Percentiles rank a stretch among this genome's conserved stretches.
phyloP scores from a whole-genome alignment of 2,113 vertebrate species.

The Nannospalax galili region DNA sequence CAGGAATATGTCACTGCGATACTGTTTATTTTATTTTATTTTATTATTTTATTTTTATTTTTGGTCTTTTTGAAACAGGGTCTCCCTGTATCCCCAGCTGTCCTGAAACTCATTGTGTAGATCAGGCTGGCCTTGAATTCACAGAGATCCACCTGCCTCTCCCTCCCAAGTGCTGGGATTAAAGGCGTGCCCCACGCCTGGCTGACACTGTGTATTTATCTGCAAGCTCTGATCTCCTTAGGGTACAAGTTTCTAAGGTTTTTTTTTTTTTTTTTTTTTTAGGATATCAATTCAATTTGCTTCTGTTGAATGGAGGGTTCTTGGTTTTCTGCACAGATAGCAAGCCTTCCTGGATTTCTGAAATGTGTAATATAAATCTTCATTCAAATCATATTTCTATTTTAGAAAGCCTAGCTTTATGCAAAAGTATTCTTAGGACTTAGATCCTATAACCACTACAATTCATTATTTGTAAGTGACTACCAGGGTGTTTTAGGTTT shows the following conservation, averaged over 20 bases:
- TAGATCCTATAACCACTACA: constrained; percentile 25
- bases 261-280: constrained; percentile 55
- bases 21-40: background rate
- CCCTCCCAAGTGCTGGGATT: no score
- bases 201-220: background rate
- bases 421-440: constrained; percentile 46
- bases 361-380: background rate
- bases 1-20: background rate
- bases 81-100: no score
- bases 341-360: constrained; percentile 14
- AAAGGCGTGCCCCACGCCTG: no score
- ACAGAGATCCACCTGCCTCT: no score
- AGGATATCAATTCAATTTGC: background rate
- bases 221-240: background rate
- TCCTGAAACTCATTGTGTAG: no score
- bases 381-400: background rate
- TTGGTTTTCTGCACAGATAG: constrained; percentile 13
- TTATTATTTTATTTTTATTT: no score
- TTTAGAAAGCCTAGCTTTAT: constrained; percentile 46
- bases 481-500: constrained; percentile 44
- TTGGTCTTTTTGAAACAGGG: no score
- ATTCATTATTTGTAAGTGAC: constrained; percentile 41
- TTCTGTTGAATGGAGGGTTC: constrained; percentile 5
- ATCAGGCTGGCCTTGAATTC: no score
- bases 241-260: background rate